Percentiles rank a stretch among this genome's conserved stretches.
Evolutionary conservation across 2,888 invertebrate genomes (phyloP).

Genomic region (Callyntrura sp.): DNA sequence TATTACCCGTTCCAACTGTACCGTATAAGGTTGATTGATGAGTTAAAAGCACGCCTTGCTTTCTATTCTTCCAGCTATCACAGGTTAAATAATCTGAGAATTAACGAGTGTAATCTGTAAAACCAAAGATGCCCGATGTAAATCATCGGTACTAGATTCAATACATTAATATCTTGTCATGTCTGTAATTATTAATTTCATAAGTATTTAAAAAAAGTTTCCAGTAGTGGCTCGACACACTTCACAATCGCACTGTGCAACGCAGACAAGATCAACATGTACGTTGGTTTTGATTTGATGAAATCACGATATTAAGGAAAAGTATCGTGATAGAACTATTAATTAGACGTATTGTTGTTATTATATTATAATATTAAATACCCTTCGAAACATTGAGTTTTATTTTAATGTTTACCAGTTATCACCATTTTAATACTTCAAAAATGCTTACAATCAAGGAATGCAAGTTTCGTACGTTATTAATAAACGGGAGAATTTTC

Average conservation of each 20-base stretch:
- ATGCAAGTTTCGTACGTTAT: slow-evolving; percentile 76
- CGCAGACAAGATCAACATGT: slow-evolving; percentile 5
- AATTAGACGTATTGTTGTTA: slow-evolving; percentile 43
- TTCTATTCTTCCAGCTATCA: background rate
- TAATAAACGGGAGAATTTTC: slow-evolving; percentile 51
- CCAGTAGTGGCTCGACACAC: slow-evolving; percentile 15
- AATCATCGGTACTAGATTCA: slow-evolving; percentile 14
- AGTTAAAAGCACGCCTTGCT: background rate
- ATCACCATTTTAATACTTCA: slow-evolving; percentile 52
- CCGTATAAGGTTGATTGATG: no score
- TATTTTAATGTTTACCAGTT: slow-evolving; percentile 59
- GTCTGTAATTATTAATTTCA: slow-evolving; percentile 37
- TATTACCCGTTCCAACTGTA: no score
- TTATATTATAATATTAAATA: slow-evolving; percentile 28
- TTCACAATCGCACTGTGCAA: slow-evolving; percentile 15
- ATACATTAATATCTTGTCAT: slow-evolving; percentile 60
- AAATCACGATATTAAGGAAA: slow-evolving; percentile 6
- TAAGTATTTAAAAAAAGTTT: slow-evolving; percentile 33
- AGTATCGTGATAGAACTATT: background rate
- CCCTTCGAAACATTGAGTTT: slow-evolving; percentile 26
- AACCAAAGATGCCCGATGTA: slow-evolving; percentile 65
- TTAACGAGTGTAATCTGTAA: slow-evolving; percentile 57
- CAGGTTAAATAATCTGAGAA: slow-evolving; percentile 3
- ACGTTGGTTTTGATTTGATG: slow-evolving; percentile 28
- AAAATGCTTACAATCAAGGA: slow-evolving; percentile 74